A percentile compares a stretch with the other conserved stretches of the same genome.
These are phyloP conservation scores for Urechis unicinctus DNA, from an alignment of 2,888 invertebrate species.

Conservation along the genomic window DNA sequence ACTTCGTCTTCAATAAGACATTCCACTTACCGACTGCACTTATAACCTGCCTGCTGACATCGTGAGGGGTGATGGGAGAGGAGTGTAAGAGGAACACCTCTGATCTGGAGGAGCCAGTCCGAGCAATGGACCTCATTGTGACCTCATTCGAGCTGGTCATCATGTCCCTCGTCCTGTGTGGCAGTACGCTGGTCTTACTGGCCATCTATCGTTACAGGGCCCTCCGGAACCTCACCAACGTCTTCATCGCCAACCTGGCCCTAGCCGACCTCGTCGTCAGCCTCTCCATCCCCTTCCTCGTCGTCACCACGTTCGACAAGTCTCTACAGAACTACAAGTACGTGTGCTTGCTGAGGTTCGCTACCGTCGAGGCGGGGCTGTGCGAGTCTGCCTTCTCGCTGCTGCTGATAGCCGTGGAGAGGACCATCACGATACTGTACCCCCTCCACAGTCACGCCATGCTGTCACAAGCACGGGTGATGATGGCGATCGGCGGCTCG, in stretches of 20 bases:
- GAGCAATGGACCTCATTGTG: slow-evolving; percentile 7
- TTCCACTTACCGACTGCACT: too few relatives aligned
- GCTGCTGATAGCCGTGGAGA: slow-evolving; percentile 22
- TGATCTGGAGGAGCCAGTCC: too few relatives aligned
- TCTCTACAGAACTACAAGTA: slow-evolving; percentile 16
- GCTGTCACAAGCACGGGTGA: not conserved
- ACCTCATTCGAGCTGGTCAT: slow-evolving; percentile 17
- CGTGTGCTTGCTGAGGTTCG: slow-evolving; percentile 24
- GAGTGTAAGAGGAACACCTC: too few relatives aligned
- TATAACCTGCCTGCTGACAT: too few relatives aligned
- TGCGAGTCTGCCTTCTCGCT: slow-evolving; percentile 23
- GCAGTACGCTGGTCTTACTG: slow-evolving; percentile 24
- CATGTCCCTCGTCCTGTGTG: slow-evolving; percentile 19
- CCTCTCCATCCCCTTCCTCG: slow-evolving; percentile 24
- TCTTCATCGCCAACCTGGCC: slow-evolving; percentile 28
- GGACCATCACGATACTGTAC: not conserved
- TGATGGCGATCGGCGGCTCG: not conserved
- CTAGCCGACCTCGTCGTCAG: slow-evolving; percentile 26
- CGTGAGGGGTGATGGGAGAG: too few relatives aligned
- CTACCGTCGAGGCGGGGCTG: slow-evolving; percentile 19
- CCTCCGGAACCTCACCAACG: slow-evolving; percentile 25
- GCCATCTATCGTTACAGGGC: slow-evolving; percentile 19
- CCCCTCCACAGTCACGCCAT: slow-evolving; percentile 1
- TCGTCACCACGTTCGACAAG: slow-evolving; percentile 19
- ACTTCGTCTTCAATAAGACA: too few relatives aligned